phyloP scores from a whole-genome alignment of 2,113 vertebrate species.

The Dryoscopus gambensis region DNA sequence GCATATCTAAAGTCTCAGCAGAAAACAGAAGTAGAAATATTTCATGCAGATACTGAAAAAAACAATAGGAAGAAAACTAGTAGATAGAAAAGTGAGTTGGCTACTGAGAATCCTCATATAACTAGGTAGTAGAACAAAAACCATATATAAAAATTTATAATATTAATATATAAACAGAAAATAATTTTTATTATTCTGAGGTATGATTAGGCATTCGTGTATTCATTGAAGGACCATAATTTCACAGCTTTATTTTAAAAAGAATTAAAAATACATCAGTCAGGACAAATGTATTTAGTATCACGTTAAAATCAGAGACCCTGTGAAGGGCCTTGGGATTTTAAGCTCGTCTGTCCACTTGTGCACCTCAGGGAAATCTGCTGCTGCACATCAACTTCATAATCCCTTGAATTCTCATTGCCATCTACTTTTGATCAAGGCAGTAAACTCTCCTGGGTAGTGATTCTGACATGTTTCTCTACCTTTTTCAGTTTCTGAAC shows the following conservation, averaged over 20 bases:
- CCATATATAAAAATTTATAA: neutral
- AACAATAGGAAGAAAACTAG: neutral
- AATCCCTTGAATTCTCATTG: constrained; percentile 1
- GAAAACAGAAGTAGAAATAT: neutral
- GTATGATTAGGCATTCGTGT: neutral
- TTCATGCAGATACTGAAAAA: neutral
- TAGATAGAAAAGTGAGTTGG: neutral
- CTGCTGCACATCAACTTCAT: neutral
- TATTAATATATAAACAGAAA: neutral
- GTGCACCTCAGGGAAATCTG: neutral
- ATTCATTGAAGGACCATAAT: neutral
- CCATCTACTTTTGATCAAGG: neutral
- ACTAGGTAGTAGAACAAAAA: neutral
- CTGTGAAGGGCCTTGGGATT: neutral
- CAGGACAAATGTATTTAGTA: neutral
- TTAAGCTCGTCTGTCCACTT: neutral
- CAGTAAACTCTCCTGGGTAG: neutral
- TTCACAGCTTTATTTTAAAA: neutral
- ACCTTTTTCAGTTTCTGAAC: neutral
- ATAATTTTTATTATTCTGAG: neutral
- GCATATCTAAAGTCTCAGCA: neutral
- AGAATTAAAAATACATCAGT: neutral
- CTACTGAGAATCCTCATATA: neutral
- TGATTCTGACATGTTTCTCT: neutral
- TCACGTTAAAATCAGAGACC: neutral